Base-by-base conservation (phyloP, 2,113 vertebrate species). In the Pseudopodoces humilis region DNA sequence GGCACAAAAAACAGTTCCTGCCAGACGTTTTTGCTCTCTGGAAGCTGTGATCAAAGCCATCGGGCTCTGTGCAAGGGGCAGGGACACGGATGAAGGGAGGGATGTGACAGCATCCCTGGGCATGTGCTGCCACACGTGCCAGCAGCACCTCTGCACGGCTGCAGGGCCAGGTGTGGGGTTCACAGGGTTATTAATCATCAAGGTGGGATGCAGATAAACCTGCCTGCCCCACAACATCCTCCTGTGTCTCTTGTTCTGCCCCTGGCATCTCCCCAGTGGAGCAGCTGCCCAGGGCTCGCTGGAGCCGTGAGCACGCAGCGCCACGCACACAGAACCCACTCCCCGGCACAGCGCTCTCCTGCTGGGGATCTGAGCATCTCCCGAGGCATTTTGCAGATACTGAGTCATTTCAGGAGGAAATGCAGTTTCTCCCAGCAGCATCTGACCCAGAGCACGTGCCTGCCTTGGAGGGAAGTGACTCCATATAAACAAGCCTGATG, bases 291-390 rank as follows among this genome's bases (percentile, higher is more conserved):
- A 4, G 21, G 31, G 13, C 60, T 37, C 4, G 1, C 10, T 14
- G 59, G 30, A 92, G 44, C 23, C 71, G 62, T 0, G 19, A 71
- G 35, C 35, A 4, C 0, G 0, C 33, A 8, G 17, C 52, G 46
- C 43, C 0, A 20, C 3, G 21, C 22, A 28, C 59, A 10, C 12
- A 0, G 50, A 49, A 56, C 31, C 17, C 47, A 35, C 58, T 22
- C 8, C 1, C 18, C 0, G 0, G 9, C 77, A 7, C 83, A 49
- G 59, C 0, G 0, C 59, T 43, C 58, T 41, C 67, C 83, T 70
- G 33, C 10, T 22, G 20, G 56, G 41, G 30, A 59, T 16, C 46
- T 39, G 19, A 39, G 28, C 9, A 1, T 21, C 37, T 56, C 64
- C 47, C 0, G 0, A 27, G 68, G 80, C 60, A n/a, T 15, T 94